Base-by-base conservation (phyloP, 2,797 vertebrate genomes). In the Sebastes reedi region DNA sequence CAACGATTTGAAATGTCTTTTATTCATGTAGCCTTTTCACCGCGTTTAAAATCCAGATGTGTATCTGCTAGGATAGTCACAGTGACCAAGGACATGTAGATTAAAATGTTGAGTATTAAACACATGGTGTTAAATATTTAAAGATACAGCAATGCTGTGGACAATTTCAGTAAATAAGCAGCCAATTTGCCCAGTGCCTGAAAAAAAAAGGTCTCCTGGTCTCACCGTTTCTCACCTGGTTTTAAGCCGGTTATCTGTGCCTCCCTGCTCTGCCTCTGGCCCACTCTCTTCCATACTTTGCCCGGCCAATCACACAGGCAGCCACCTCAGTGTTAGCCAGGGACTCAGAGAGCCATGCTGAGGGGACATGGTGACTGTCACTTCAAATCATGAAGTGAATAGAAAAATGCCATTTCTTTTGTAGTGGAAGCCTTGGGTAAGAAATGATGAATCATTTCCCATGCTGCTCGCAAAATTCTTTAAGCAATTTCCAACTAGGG, bases 161-260 rank as follows among this genome's bases (percentile, higher is more conserved):
- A 77, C 13, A n/a, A 12, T 72, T 74, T 78, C 14, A 25, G 24
- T 55, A 67, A 80, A 85, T 52, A 54, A 30, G 24, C 54, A 67
- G 61, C 54, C 79, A 50, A 60, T 80, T 72, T 81, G 8, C 25
- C 64, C 59, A 61, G 67, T 71, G 71, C 32, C 34, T 32, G n/a
- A 20, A 59, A 84, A 59, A 59, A 79, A 25, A 30, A 50, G 24
- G 27, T 42, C 70, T 80, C 13, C 39, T 75, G 76, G 30, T 75
- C 72, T 87, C 61, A 59, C n/a, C 69, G 75, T 72, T 77, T 81
- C 85, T 87, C 84, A 78, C 83, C 83, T 86, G 55, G 71, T 87
- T 79, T 90, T 87, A 86, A 90, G 77, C 81, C 85, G 77, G 78
- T 87, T 89, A 89, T 91, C 86, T 86, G 72, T 72, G 81, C 78